Evolutionary conservation across 2,888 invertebrate genomes (phyloP).

Genomic region (Neoascia interrupta): DNA sequence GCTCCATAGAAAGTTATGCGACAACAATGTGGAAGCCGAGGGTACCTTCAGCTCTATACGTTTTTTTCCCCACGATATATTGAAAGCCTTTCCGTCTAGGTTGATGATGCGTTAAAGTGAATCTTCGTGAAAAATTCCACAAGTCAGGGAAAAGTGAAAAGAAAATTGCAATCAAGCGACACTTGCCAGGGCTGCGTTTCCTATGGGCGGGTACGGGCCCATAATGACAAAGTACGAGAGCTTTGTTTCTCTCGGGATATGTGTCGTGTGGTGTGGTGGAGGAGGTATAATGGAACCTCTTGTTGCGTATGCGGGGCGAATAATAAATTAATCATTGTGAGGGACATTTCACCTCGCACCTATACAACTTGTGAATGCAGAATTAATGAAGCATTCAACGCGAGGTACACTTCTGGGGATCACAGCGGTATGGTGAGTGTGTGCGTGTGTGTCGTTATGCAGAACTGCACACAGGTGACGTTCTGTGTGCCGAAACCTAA

Average conservation of each 20-base stretch:
- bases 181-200: constrained; percentile 4
- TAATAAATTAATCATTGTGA: constrained; percentile 55
- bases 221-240: not conserved
- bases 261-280: no score
- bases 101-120: constrained; percentile 43
- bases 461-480: constrained; percentile 15
- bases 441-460: not conserved
- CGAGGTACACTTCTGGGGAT: not conserved
- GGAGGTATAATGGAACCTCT: not conserved
- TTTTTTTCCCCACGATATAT: not conserved
- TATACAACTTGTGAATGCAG: constrained; percentile 31
- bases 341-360: constrained; percentile 30
- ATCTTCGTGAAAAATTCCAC: constrained; percentile 11
- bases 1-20: not conserved
- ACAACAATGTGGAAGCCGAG: constrained; percentile 21
- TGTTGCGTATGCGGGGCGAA: constrained; percentile 15
- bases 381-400: constrained; percentile 60
- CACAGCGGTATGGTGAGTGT: not conserved
- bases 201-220: not conserved
- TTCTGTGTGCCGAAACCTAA: constrained; percentile 27
- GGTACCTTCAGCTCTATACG: not conserved
- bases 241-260: not conserved
- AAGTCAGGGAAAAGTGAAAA: constrained; percentile 19
- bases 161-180: constrained; percentile 40
- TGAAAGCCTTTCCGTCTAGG: constrained; percentile 12